Base-by-base conservation (phyloP, 1,140 invertebrate genomes). In the Ectropis grisescens region DNA sequence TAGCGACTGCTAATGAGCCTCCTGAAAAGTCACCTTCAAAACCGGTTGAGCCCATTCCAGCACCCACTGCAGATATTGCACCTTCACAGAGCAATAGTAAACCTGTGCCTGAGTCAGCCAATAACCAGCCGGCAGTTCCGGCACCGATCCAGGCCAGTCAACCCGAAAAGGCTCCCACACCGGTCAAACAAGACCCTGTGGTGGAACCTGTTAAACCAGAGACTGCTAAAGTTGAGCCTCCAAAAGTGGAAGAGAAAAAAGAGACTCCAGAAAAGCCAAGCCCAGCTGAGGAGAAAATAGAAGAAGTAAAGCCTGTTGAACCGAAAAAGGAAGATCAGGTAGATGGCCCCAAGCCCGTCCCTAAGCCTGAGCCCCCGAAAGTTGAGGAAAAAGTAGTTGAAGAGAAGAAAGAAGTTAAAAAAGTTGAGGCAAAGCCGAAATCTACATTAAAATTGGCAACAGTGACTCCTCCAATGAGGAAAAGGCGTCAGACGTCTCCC, bases 371-470 rank as follows among this genome's bases (percentile, higher is more conserved):
- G 23, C 54, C 53, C 6, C 4, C 4, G 10, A n/a, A 7, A 7
- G 24, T 26, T 24, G 36, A 43, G 33, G 67, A 71, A 27, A 57
- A 67, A 23, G 68, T 64, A 45, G 32, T 52, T 23, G 69, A 72
- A 37, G 66, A 69, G 9, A 72, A 67, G 22, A 72, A 72, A 40
- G n/a, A 45, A 14, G 67, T 67, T 33, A 11, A 62, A 9, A 71
- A 75, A 43, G 28, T 48, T 9, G 79, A 82, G 23, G 34, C 52
- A 13, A 60, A 61, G 40, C 64, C 81, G 8, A 84, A 84, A 46
- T 76, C 82, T 5, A 84, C 82, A 10, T 38, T 85, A 40, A 85
- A 84, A 38, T 47, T 84, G 40, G 82, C 84, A 1, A 85, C 84
- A 26, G 82, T 83, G 8, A 84, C 83, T 11, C 78, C 84, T 2